Evolutionary conservation across 2,888 invertebrate species (phyloP), one percentile per base, ranked within the genome.

Genomic region (Mythimna lalbum): DNA sequence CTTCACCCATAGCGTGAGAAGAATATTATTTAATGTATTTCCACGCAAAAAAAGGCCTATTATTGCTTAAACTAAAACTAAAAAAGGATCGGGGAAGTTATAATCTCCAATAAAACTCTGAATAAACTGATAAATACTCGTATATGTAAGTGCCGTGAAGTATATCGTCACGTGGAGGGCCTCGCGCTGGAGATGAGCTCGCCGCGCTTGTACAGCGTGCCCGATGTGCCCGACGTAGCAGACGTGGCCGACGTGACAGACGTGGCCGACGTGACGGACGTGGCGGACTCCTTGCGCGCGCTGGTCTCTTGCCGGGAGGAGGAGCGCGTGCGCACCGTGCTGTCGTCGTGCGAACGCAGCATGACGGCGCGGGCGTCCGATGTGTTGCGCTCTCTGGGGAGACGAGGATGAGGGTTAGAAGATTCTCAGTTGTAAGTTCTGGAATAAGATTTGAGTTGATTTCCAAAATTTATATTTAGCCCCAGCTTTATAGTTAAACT

Each of bases 111-210:
- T 89, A 86, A 90, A 92, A 90, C 88, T 74, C 88, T 63, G 43
- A 62, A 70, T 84, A 82, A 73, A 85, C 78, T 92, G 93, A 93
- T 94, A 94, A 94, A 94, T 94, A 95, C 93, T 93, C 89, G 92
- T 95, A 92, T 94, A 95, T 94, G 92, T 94, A 94, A 93, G 93
- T 94, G 93, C 94, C 90, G 90, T 90, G 81, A 87, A 88, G 88
- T 87, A 87, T 86, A 91, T 88, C 87, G 94, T 95, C 95, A 95
- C 90, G 94, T 92, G 70, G 79, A 81, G 62, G 93, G 92, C 62
- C 96, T 97, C 75, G 98, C 98, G 93, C 98, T 98, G 56, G 98
- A 98, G 87, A 98, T 98, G 70, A 98, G 95, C 92, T 98, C 98
- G 75, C 98, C 97, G 77, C 98, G 95, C 93, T 98, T 98, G 96